Percentiles rank a stretch among this genome's conserved stretches.
Evolutionary conservation across 2,797 vertebrate species (phyloP).

Genomic region (Darevskia mixta): DNA sequence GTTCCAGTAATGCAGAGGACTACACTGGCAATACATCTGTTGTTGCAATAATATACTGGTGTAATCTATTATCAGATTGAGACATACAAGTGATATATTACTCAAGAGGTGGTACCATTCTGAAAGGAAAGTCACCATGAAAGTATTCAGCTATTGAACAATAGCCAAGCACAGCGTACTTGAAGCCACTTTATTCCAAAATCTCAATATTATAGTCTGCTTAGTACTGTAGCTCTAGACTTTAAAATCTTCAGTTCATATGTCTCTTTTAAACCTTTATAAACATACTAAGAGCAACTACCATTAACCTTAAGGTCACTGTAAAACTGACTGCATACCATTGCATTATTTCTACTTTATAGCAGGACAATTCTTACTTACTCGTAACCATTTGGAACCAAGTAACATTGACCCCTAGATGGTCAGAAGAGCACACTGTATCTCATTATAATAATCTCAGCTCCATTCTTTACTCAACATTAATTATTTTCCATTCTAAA

Average conservation of each 20-base stretch:
- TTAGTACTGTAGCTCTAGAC: conserved; percentile 34
- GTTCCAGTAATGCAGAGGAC: conserved; percentile 77
- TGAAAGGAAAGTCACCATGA: conserved; percentile 74
- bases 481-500: conserved; percentile 80
- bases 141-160: conserved; percentile 60
- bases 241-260: conserved; percentile 66
- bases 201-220: conserved; percentile 25
- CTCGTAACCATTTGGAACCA: conserved; percentile 71
- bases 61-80: conserved; percentile 78
- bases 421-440: conserved; percentile 58
- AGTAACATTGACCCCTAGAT: conserved; percentile 77
- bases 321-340: conserved; percentile 70
- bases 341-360: conserved; percentile 76
- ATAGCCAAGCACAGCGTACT: conserved; percentile 56
- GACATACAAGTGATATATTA: conserved; percentile 75
- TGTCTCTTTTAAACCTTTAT: conserved; percentile 75
- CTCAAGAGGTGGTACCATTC: conserved; percentile 77
- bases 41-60: conserved; percentile 81
- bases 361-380: conserved; percentile 76
- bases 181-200: conserved; percentile 51
- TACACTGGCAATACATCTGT: conserved; percentile 71
- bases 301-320: conserved; percentile 72
- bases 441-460: conserved; percentile 75
- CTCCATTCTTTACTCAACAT: conserved; percentile 74
- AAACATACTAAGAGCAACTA: conserved; percentile 73